Conservation (phyloP, 2,888 invertebrate species). For the Meganola albula region DNA sequence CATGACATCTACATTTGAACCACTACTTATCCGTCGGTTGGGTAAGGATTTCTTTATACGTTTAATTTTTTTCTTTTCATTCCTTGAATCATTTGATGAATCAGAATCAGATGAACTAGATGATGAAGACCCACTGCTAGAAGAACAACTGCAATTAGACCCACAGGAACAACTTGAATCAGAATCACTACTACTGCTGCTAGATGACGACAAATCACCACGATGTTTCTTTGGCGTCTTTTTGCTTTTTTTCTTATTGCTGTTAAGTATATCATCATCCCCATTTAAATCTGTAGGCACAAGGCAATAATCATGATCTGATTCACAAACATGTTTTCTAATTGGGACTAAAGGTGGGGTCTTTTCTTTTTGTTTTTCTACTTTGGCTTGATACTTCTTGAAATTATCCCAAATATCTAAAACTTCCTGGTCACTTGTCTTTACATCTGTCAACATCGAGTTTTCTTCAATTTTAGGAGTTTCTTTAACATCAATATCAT, state of each 20-base stretch:
- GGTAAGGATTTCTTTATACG: constrained; percentile 54
- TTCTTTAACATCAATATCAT: constrained; percentile 18
- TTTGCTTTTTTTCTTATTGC: constrained; percentile 68
- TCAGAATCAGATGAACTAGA: constrained; percentile 77
- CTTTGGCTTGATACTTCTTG: constrained; percentile 84
- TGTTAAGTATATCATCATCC: constrained; percentile 58
- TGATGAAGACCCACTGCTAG: constrained; percentile 82
- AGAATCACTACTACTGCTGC: constrained; percentile 86
- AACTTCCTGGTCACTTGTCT: constrained; percentile 78
- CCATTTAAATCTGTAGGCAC: constrained; percentile 67
- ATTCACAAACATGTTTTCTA: constrained; percentile 77
- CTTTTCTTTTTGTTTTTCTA: constrained; percentile 76
- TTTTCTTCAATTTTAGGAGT: constrained; percentile 39
- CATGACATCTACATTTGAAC: constrained; percentile 76
- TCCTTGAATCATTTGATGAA: constrained; percentile 60
- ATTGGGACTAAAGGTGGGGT: constrained; percentile 67
- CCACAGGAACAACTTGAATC: constrained; percentile 88
- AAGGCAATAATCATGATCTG: constrained; percentile 88
- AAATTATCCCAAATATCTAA: constrained; percentile 88
- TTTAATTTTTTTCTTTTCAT: constrained; percentile 56
- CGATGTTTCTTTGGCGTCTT: constrained; percentile 70
- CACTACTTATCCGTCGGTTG: constrained; percentile 59
- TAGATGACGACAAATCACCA: constrained; percentile 80
- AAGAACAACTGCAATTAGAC: constrained; percentile 89
- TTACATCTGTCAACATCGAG: constrained; percentile 57